Base-by-base conservation (phyloP, 2,888 invertebrate species). In the Ceraclea dissimilis region DNA sequence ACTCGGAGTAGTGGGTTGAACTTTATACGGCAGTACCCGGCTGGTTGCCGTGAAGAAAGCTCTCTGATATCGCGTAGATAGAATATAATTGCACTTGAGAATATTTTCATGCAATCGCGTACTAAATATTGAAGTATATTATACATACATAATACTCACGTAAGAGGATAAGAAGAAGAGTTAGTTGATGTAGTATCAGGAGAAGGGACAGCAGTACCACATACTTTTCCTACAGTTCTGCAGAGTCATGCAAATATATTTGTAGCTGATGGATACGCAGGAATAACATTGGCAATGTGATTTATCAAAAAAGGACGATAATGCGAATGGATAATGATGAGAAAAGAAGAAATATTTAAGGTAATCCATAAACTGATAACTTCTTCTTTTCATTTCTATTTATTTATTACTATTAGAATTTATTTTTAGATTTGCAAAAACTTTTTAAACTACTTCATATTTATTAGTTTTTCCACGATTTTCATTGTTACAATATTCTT, bases 251-350 rank as follows among this genome's bases (percentile, higher is more conserved):
- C 17, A 31, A 50, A 50, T 22, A 50, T 31, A 54, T 55, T 55
- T 51, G 55, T 50, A 34, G 44, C 34, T 51, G 46, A 51, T 39
- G 52, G 22, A 52, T 31, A 26, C 26, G 11, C 17, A 22, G 13
- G 16, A 50, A 26, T 55, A 49, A 51, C 20, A 50, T 55, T 55
- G 55, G 50, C 50, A 33, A 55, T 55, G 55, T 55, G 55, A 55
- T 55, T 51, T 55, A 50, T 55, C 50, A 50, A 43, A 46, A 11
- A 22, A 49, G 46, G 49, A 49, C 19, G n/a, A 49, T 26, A 26
- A 49, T 49, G 49, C n/a, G 11, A 11, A 21, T 11, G 49, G 26
- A 49, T 49, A 21, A 49, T 22, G 49, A 49, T 49, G 47, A 47
- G 18, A 22, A 20, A 49, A 49, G 49, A 26, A 46, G 21, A 49